Conservation (phyloP, 2,797 vertebrate species). For the Pipistrellus pipistrellus region DNA sequence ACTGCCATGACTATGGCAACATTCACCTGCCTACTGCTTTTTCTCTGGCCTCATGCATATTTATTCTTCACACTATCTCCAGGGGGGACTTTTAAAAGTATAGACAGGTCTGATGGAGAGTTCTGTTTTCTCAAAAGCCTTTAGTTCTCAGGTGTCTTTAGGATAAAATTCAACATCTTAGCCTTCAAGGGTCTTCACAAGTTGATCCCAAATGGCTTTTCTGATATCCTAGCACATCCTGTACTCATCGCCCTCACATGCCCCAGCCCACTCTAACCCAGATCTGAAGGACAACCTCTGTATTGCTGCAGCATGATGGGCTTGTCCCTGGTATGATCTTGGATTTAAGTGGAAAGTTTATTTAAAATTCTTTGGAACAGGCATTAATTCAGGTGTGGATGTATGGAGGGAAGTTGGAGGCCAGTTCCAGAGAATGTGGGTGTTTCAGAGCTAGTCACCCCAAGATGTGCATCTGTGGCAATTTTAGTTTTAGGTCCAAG, state of each 20-base stretch:
- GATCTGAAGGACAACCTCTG: neutral
- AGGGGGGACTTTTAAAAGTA: neutral
- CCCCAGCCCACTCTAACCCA: neutral
- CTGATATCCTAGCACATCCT: neutral
- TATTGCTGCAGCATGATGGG: no score
- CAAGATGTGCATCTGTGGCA: neutral
- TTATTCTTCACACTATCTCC: neutral
- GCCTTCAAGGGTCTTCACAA: neutral
- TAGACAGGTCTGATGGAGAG: neutral
- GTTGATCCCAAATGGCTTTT: neutral
- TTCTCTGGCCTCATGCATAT: neutral
- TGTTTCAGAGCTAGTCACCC: neutral
- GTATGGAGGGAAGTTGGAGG: neutral
- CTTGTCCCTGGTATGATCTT: neutral
- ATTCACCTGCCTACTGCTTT: neutral
- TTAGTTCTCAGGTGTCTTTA: neutral
- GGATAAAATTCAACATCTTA: neutral
- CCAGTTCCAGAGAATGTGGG: neutral
- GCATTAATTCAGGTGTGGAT: neutral
- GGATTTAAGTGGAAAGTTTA: neutral
- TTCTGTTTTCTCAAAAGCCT: constrained; percentile 3
- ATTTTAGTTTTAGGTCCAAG: neutral
- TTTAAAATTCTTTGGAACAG: neutral
- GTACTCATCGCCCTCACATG: neutral
- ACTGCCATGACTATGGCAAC: neutral